Conservation (phyloP, 2,888 invertebrate genomes). For the Phymatocera aterrima region DNA sequence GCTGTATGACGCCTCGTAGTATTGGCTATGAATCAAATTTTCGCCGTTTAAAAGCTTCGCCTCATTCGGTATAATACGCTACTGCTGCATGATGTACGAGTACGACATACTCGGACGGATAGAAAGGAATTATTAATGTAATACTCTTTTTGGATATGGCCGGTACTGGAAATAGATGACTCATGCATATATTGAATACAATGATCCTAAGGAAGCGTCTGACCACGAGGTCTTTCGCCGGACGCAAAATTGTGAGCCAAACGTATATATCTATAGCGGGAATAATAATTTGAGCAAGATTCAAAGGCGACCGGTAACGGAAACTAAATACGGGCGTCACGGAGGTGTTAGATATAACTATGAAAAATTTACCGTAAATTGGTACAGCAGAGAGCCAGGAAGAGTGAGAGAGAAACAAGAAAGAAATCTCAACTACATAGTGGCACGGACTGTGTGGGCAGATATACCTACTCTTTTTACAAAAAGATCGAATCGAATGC, state of each 20-base stretch:
- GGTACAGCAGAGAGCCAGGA: background rate
- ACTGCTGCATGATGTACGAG: too few relatives aligned
- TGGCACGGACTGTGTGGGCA: background rate
- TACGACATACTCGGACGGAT: too few relatives aligned
- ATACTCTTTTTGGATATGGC: background rate
- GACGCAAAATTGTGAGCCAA: background rate
- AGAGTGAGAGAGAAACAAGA: slow-evolving; percentile 27
- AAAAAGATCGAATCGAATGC: slow-evolving; percentile 15
- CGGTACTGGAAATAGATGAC: too few relatives aligned
- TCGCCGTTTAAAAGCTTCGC: too few relatives aligned
- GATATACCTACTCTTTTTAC: background rate
- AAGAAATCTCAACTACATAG: background rate
- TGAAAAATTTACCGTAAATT: slow-evolving; percentile 33
- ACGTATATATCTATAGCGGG: background rate
- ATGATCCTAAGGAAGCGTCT: background rate
- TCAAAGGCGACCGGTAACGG: slow-evolving; percentile 26
- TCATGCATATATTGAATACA: background rate
- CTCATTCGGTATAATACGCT: too few relatives aligned
- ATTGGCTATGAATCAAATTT: too few relatives aligned
- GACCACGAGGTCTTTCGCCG: background rate
- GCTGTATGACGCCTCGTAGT: too few relatives aligned
- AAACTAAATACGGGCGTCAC: slow-evolving; percentile 24
- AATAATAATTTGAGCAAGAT: slow-evolving; percentile 18
- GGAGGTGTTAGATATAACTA: slow-evolving; percentile 34
- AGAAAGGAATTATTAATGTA: too few relatives aligned